Base-by-base conservation (phyloP, 2,797 vertebrate genomes). In the Enteromius treurensis region DNA sequence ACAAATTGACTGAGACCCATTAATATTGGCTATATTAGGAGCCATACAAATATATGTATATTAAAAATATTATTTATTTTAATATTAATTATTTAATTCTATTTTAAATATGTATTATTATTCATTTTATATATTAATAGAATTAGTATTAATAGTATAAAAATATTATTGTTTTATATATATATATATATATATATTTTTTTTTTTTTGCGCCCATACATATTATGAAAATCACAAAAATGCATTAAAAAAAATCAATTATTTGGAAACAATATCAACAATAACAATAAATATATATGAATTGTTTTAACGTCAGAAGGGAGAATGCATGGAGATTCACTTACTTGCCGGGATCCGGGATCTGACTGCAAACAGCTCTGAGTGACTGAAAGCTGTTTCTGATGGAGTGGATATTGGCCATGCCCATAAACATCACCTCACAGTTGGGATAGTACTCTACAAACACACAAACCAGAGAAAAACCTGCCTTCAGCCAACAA, bases 371-470 rank as follows among this genome's bases (percentile, higher is more conserved):
- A 81, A 99, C 98, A 0, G 97, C 93, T 73, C 97, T 95, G 73
- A 99, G 94, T 47, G 97, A 97, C 90, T 99, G 98, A 93, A 99
- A 99, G 86, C 98, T 99, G 92, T 99, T 99, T 47, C 98, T 94
- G 90, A 99, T 99, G 89, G 98, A 97, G 47, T 99, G 98, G 92
- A 99, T 99, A 91, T 99, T 99, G 86, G 98, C 98, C 98, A 99
- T 99, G 86, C 98, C 98, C 98, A 99, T 99, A 90, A 99, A 99
- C 89, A 97, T 96, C 0, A 99, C 97, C 92, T 99, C 98, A 80
- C 98, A 99, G 93, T 99, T 99, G 0, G 98, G 98, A 86, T 99
- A 99, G 93, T 99, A 99, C 90, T 99, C 98, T 99, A 70, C 74
- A 84, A 17, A 90, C 53, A 79, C 40, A 87, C 1, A 91, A 89